These are phyloP conservation scores for Melanerpes aurifrons DNA, from an alignment of 2,113 vertebrate species.

Conservation along the genomic window DNA sequence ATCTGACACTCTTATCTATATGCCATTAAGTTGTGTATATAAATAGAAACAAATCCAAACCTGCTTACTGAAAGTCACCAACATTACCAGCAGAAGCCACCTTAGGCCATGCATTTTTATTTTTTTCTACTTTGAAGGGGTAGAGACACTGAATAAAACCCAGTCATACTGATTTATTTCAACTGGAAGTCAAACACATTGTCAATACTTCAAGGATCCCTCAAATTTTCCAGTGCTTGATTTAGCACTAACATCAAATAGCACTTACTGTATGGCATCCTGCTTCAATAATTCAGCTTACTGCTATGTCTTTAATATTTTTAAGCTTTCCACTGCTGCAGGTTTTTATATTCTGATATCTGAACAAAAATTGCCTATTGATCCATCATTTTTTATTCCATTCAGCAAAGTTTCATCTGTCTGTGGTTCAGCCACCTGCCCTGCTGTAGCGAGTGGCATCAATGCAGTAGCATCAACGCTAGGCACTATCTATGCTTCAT, in stretches of 20 bases:
- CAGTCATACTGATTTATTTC: not conserved
- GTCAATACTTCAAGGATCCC: constrained; percentile 17
- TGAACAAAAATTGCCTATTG: not conserved
- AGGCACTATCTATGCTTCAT: not conserved
- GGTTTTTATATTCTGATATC: not conserved
- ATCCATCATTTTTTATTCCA: not conserved
- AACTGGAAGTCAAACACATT: not conserved
- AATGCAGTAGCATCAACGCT: not conserved
- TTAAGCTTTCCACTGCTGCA: not conserved
- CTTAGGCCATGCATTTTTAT: not conserved
- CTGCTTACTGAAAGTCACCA: not conserved
- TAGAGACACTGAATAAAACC: not conserved
- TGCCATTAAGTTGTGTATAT: not conserved
- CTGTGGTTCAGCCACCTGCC: not conserved
- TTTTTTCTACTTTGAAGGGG: not conserved
- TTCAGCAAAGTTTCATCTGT: not conserved
- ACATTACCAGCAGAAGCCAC: not conserved
- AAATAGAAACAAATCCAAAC: constrained; percentile 27
- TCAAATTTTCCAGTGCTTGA: not conserved
- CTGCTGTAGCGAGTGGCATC: not conserved
- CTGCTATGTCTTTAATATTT: not conserved
- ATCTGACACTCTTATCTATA: not conserved
- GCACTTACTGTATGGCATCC: not conserved
- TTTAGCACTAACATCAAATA: not conserved
- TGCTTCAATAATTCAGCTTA: not conserved